Conservation (phyloP, 2,113 vertebrate species). For the Struthidea cinerea region DNA sequence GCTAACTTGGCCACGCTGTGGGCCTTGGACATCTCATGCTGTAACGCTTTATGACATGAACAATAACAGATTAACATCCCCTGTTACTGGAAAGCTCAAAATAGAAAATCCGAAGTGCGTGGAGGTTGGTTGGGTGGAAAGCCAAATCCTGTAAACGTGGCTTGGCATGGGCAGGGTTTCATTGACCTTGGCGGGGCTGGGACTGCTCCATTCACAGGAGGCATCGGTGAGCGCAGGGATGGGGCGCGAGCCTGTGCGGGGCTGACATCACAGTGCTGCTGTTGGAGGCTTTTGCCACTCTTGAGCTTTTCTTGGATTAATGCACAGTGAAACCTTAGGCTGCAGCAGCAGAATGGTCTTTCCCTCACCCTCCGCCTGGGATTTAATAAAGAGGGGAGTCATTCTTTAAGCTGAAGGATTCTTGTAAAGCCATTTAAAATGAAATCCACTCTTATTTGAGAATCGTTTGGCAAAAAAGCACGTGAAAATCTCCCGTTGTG, state of each 20-base stretch:
- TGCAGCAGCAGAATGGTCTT: not conserved
- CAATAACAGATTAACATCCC: constrained; percentile 27
- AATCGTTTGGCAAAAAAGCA: not conserved
- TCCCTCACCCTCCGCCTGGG: not conserved
- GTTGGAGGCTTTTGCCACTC: not conserved
- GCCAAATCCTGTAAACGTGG: not conserved
- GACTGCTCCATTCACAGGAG: not conserved
- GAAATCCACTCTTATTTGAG: not conserved
- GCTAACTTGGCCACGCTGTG: not conserved
- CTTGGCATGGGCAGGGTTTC: not conserved
- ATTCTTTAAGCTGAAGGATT: not conserved
- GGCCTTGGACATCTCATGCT: not conserved
- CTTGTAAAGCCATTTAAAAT: not conserved
- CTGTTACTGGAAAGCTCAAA: constrained; percentile 2
- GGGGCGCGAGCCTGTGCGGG: not conserved
- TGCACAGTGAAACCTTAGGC: not conserved
- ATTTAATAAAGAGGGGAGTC: not conserved
- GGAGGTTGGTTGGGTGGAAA: not conserved
- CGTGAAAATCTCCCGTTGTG: not conserved
- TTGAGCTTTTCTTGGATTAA: not conserved
- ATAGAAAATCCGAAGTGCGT: not conserved
- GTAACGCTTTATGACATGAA: constrained; percentile 2
- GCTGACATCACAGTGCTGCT: not conserved
- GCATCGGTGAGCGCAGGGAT: not conserved
- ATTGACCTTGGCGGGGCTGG: not conserved